A percentile compares a stretch with the other conserved stretches of the same genome.
These are phyloP conservation scores for Epistrophella euchroma DNA, from an alignment of 2,888 invertebrate genomes.

Conservation along the genomic window DNA sequence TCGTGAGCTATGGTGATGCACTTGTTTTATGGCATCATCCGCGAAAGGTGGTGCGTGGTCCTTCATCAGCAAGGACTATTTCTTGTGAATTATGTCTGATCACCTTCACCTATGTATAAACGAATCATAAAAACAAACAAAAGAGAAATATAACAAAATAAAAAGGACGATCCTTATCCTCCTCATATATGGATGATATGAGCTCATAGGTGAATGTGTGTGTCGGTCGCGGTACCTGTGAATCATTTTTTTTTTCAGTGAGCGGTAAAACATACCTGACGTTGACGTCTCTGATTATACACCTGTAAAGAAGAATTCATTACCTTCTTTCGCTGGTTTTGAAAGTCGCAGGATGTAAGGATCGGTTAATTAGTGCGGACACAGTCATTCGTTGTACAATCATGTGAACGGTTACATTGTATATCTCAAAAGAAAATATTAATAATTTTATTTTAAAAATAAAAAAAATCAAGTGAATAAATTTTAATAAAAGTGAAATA, in stretches of 20 bases:
- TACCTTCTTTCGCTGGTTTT: slow-evolving; percentile 20
- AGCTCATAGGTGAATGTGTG: slow-evolving; percentile 52
- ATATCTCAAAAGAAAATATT: background rate
- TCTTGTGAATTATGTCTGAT: slow-evolving; percentile 44
- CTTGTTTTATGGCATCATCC: slow-evolving; percentile 65
- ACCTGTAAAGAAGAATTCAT: slow-evolving; percentile 48
- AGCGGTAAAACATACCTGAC: slow-evolving; percentile 56
- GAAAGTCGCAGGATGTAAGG: slow-evolving; percentile 8
- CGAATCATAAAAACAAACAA: slow-evolving; percentile 38
- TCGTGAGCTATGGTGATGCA: slow-evolving; percentile 45
- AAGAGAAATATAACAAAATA: background rate
- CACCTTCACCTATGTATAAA: slow-evolving; percentile 48
- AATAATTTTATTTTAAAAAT: background rate
- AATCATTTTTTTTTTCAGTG: background rate
- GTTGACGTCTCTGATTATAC: slow-evolving; percentile 19
- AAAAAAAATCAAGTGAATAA: background rate
- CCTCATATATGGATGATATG: slow-evolving; percentile 34
- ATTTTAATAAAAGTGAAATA: slow-evolving; percentile 1
- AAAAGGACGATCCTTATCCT: slow-evolving; percentile 45
- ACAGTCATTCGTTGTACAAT: slow-evolving; percentile 61
- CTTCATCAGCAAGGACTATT: slow-evolving; percentile 35
- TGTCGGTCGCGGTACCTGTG: slow-evolving; percentile 60
- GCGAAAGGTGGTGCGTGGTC: slow-evolving; percentile 45
- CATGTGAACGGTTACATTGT: slow-evolving; percentile 38
- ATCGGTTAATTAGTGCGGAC: slow-evolving; percentile 45